Evolutionary conservation across 2,888 invertebrate species (phyloP), one percentile per base, ranked within the genome.

Genomic region (Eupithecia abbreviata): DNA sequence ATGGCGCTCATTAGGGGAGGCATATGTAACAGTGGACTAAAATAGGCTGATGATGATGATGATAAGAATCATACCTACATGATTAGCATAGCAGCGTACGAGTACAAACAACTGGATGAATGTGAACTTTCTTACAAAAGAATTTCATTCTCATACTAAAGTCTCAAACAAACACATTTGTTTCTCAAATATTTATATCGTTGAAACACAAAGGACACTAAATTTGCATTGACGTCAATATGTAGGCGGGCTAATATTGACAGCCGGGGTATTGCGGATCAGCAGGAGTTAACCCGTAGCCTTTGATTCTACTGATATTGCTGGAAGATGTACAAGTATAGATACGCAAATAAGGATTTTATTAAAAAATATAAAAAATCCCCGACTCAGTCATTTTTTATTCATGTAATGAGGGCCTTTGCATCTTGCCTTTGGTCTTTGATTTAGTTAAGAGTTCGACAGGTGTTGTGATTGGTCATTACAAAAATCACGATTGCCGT

Each of bases 211-310:
- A 69, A 30, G 18, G 69, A 69, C 18, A 62, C 10, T 13, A 45
- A 47, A 47, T 69, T 69, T 47, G 30, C 69, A 69, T 69, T 47
- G 69, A 47, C 47, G 69, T 69, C 47, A 69, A 69, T 69, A 69
- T 68, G 45, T 47, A 30, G 43, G 43, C 68, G 43, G 68, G 68
- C 9, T 49, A 69, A 69, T 47, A 47, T 45, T 69, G 47, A 69
- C 69, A n/a, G 45, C 10, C 45, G 43, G 67, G 43, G 67, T 68
- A 43, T 68, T 68, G 67, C n/a, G 43, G 42, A 68, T 68, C 45
- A 45, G n/a, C n/a, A 45, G 45, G 45, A 9, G 2, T 18, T 9
- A n/a, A 6, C 9, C 9, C 42, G 15, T 12, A 10, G 43, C 43
- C 67, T 68, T 68, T 43, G 10, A 45, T 42, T 18, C n/a, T 45